These are phyloP conservation scores for Anableps anableps DNA, from an alignment of 2,797 vertebrate species.

Conservation along the genomic window DNA sequence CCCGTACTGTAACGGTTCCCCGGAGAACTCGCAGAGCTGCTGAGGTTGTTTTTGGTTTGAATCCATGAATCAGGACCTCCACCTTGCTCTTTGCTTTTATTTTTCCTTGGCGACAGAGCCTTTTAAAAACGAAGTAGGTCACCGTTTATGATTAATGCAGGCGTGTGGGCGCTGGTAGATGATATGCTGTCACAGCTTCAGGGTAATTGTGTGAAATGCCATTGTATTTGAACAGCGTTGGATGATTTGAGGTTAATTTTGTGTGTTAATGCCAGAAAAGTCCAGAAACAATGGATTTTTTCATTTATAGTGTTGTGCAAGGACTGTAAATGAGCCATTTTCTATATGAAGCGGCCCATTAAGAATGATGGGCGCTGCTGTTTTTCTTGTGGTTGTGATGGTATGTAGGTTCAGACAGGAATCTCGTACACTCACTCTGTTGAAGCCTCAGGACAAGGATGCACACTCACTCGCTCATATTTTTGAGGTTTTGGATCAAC, in stretches of 20 bases:
- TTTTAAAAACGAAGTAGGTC: background rate
- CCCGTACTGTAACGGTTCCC: background rate
- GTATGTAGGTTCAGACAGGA: conserved; percentile 65
- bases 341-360: conserved; percentile 28
- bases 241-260: background rate
- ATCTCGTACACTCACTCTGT: conserved; percentile 54
- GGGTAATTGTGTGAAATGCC: background rate
- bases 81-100: background rate
- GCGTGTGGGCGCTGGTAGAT: background rate
- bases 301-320: background rate
- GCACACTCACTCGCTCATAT: conserved; percentile 63
- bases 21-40: background rate
- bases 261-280: too few species aligned
- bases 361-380: conserved; percentile 26
- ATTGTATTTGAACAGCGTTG: background rate
- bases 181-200: background rate
- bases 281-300: background rate
- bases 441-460: conserved; percentile 64
- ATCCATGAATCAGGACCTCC: background rate
- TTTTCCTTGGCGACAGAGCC: background rate
- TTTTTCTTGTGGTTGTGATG: conserved; percentile 47
- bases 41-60: background rate
- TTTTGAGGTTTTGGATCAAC: conserved; percentile 67
- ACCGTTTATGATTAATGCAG: background rate
- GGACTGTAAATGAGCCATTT: background rate